Evolutionary conservation across 2,113 vertebrate species (phyloP).

Genomic region (Prunella fulvescens): DNA sequence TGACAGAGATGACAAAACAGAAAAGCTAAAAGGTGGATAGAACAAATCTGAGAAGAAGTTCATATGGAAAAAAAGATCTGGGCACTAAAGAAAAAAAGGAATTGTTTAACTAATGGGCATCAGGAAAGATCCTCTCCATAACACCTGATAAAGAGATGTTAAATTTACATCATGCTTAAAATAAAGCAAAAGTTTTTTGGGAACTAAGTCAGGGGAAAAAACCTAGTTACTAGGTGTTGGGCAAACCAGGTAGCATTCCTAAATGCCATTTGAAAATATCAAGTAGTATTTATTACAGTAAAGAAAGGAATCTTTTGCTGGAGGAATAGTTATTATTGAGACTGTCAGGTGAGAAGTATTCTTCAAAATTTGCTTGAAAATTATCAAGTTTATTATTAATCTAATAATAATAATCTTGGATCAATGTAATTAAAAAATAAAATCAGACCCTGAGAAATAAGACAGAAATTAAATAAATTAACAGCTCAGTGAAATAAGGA

Average conservation of each 20-base stretch:
- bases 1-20: neutral
- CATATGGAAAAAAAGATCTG: fast-evolving
- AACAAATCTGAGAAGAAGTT: neutral
- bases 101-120: neutral
- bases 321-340: neutral
- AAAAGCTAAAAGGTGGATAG: neutral
- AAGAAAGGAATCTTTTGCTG: neutral
- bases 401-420: neutral
- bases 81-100: neutral
- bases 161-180: neutral
- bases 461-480: neutral
- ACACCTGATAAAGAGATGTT: neutral
- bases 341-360: neutral
- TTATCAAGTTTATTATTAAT: neutral
- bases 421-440: neutral
- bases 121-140: neutral
- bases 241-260: neutral
- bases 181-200: neutral
- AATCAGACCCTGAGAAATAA: neutral
- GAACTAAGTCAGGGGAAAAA: neutral
- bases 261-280: neutral
- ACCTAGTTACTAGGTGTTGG: neutral
- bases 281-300: neutral
- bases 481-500: neutral
- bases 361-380: neutral